phyloP scores from a whole-genome alignment of 2,797 vertebrate species.

The Gadopsis marmoratus region DNA sequence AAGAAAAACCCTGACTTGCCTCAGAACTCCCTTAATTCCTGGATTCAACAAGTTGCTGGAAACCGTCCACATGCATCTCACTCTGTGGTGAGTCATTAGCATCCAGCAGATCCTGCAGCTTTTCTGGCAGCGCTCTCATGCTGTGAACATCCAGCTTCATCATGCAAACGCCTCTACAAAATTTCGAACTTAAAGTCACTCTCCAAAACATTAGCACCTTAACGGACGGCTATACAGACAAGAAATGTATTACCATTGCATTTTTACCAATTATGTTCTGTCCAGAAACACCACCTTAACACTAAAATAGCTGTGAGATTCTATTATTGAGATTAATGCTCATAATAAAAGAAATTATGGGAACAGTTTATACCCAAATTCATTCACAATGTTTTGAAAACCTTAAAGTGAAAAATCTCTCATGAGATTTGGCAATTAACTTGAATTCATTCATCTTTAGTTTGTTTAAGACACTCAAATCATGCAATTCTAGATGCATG shows the following conservation, averaged over 20 bases:
- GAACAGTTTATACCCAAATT: background rate
- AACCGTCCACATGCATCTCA: background rate
- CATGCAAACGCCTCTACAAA: background rate
- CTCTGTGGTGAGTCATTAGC: slow-evolving; percentile 24
- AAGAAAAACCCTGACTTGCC: background rate
- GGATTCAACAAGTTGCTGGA: slow-evolving; percentile 11
- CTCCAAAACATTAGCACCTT: background rate
- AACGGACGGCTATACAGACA: background rate
- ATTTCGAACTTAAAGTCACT: background rate
- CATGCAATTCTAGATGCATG: background rate
- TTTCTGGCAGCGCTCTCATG: background rate
- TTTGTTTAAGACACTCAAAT: too few relatives aligned
- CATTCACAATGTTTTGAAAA: background rate
- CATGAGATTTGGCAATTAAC: background rate
- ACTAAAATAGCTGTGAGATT: background rate
- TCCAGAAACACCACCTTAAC: background rate
- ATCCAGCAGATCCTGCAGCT: background rate
- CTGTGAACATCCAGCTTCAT: background rate
- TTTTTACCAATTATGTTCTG: background rate
- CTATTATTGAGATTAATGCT: background rate
- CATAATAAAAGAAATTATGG: background rate
- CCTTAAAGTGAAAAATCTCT: background rate
- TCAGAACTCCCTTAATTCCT: background rate
- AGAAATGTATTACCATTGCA: background rate
- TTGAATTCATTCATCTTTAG: too few relatives aligned